Conservation (phyloP, 1,140 invertebrate species). For the Drosophila leontia region DNA sequence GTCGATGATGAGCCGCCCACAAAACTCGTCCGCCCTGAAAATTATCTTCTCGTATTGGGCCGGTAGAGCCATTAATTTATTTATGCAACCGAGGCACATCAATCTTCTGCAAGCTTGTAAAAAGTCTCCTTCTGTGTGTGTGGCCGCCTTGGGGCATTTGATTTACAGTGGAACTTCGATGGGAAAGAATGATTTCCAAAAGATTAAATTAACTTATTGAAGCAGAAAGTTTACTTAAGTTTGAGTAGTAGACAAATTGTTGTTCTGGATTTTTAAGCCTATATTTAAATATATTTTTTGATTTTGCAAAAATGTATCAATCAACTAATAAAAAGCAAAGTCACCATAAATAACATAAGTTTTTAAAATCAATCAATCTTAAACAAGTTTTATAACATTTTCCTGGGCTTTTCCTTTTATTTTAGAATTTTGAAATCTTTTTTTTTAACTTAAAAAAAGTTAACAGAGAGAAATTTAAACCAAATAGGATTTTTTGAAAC, state of each 20-base stretch:
- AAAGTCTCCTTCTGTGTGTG: conserved; percentile 34
- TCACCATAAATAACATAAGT: too few relatives aligned
- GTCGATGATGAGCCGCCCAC: conserved; percentile 1
- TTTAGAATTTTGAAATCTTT: too few relatives aligned
- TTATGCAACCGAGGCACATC: conserved; percentile 73
- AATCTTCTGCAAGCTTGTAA: conserved; percentile 69
- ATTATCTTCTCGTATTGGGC: conserved; percentile 20
- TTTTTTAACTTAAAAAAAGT: too few relatives aligned
- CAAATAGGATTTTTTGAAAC: too few relatives aligned
- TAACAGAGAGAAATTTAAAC: too few relatives aligned
- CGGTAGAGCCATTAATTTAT: conserved; percentile 67
- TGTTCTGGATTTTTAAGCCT: background rate
- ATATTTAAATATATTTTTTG: too few relatives aligned
- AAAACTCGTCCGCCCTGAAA: conserved; percentile 1
- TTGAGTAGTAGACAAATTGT: background rate
- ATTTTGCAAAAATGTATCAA: too few relatives aligned
- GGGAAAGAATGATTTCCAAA: background rate
- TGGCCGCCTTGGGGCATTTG: conserved; percentile 28
- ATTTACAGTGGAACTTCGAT: conserved; percentile 4
- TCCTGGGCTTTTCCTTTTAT: too few relatives aligned
- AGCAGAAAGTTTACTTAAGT: background rate
- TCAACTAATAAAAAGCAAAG: too few relatives aligned
- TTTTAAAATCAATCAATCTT: too few relatives aligned
- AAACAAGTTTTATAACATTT: too few relatives aligned
- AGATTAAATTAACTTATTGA: background rate